Conservation (phyloP, 2,797 vertebrate species). For the Propithecus deckenii region DNA sequence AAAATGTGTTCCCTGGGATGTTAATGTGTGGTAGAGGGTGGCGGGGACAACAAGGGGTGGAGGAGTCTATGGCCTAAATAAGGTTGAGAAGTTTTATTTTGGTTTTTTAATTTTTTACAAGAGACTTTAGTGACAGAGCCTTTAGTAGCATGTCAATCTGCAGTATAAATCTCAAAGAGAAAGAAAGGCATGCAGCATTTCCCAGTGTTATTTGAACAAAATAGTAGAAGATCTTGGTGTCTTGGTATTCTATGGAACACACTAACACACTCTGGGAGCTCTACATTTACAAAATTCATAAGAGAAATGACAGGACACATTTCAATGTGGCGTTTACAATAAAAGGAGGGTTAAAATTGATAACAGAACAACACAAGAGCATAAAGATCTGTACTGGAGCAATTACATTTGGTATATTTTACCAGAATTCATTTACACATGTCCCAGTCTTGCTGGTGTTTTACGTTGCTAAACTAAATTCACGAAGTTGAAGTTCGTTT, state of each 20-base stretch:
- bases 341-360: not conserved
- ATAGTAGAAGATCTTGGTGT: not conserved
- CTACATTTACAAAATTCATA: not conserved
- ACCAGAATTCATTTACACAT: not conserved
- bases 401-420: not conserved
- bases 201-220: not conserved
- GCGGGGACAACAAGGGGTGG: rapidly evolving
- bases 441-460: not conserved
- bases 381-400: not conserved
- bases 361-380: not conserved
- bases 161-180: not conserved
- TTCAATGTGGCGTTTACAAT: not conserved
- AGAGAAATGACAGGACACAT: not conserved
- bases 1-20: not conserved
- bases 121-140: not conserved
- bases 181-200: not conserved
- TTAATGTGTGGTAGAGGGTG: not conserved
- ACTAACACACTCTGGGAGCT: not conserved
- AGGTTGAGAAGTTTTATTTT: not conserved
- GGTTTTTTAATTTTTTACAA: not conserved
- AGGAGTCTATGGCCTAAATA: not conserved
- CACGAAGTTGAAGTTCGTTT: not conserved
- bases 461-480: not conserved
- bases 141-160: not conserved
- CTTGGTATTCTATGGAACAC: not conserved